A percentile compares a stretch with the other conserved stretches of the same genome.
phyloP scores from a whole-genome alignment of 2,113 vertebrate genomes.

The Coryphaenoides rupestris region DNA sequence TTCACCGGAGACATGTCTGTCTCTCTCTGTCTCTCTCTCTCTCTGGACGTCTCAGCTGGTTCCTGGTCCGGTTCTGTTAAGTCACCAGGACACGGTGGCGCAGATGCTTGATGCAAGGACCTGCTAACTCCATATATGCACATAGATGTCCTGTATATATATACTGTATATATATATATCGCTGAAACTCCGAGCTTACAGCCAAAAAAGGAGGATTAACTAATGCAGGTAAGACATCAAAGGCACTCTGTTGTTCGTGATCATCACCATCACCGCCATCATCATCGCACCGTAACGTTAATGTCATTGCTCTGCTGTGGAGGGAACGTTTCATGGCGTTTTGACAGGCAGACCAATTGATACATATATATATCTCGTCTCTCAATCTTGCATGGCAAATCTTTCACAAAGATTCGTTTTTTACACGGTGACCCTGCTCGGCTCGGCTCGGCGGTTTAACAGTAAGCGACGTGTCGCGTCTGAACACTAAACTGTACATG shows the following conservation, averaged over 20 bases:
- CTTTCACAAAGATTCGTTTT: constrained; percentile 74
- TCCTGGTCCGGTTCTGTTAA: constrained; percentile 76
- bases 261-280: too few species aligned
- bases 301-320: constrained; percentile 73
- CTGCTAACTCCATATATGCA: constrained; percentile 63
- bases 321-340: constrained; percentile 79
- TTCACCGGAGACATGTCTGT: not conserved
- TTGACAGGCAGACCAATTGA: constrained; percentile 72
- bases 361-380: constrained; percentile 54
- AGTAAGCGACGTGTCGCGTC: constrained; percentile 78
- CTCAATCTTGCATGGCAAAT: constrained; percentile 81
- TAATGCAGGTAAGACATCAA: constrained; percentile 85
- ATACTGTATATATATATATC: constrained; percentile 63
- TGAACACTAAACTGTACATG: constrained; percentile 93
- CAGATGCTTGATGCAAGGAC: constrained; percentile 80
- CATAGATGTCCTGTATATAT: constrained; percentile 69
- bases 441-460: constrained; percentile 83
- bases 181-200: constrained; percentile 82
- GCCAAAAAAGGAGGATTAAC: constrained; percentile 88
- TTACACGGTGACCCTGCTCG: constrained; percentile 79
- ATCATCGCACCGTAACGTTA: constrained; percentile 83
- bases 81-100: constrained; percentile 65
- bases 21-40: not conserved
- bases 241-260: constrained; percentile 93
- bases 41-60: constrained; percentile 56